These are phyloP conservation scores for Agrypnia vestita DNA, from an alignment of 1,140 invertebrate genomes.

Conservation along the genomic window DNA sequence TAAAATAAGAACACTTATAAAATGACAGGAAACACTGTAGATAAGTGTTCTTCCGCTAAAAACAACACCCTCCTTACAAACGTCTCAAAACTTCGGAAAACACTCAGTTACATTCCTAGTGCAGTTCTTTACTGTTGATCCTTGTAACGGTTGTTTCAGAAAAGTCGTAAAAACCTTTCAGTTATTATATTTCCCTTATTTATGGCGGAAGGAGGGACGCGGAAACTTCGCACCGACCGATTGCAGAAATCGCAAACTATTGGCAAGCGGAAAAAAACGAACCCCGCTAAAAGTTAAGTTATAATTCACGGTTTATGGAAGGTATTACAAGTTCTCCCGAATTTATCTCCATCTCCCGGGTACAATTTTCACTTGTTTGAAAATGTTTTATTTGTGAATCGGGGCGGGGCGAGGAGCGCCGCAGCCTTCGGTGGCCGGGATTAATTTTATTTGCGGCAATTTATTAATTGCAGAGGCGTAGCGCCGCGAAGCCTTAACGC, in stretches of 20 bases:
- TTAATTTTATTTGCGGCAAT: constrained; percentile 44
- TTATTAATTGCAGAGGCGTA: constrained; percentile 41
- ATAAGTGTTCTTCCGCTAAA: neutral
- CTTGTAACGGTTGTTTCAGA: constrained; percentile 15
- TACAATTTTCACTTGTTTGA: constrained; percentile 44
- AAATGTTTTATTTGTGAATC: constrained; percentile 40
- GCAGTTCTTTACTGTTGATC: constrained; percentile 12
- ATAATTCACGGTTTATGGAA: constrained; percentile 43
- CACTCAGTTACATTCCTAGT: constrained; percentile 16
- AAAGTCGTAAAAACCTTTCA: constrained; percentile 34
- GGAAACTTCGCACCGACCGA: constrained; percentile 30
- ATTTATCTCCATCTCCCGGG: constrained; percentile 36
- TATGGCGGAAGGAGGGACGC: constrained; percentile 21
- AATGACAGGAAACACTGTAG: too few relatives aligned
- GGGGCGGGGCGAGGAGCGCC: constrained; percentile 5
- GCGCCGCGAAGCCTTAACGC: constrained; percentile 18
- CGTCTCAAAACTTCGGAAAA: neutral
- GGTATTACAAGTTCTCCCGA: constrained; percentile 33
- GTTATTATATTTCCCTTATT: constrained; percentile 39
- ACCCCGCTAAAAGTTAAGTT: constrained; percentile 25
- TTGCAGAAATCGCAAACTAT: constrained; percentile 36
- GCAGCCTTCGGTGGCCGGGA: constrained; percentile 18
- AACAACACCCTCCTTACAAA: neutral
- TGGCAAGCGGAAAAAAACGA: constrained; percentile 17
- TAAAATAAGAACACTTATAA: too few relatives aligned